phyloP scores from a whole-genome alignment of 2,797 vertebrate genomes.

The Chelmon rostratus region DNA sequence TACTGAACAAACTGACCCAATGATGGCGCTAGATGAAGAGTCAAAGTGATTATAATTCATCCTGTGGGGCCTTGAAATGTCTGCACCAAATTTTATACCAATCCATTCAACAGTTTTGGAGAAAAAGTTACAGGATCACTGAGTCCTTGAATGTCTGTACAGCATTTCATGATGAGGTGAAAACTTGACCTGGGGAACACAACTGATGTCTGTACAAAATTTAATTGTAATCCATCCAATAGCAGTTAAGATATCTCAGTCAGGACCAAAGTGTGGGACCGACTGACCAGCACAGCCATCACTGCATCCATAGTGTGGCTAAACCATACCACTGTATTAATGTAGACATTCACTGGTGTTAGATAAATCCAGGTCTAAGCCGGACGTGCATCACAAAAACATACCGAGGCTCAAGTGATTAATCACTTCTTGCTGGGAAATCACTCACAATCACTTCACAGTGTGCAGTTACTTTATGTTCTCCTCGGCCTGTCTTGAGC shows the following conservation, averaged over 20 bases:
- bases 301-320: neutral
- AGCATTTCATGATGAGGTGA: neutral
- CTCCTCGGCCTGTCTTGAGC: conserved; percentile 16
- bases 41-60: neutral
- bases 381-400: conserved; percentile 29
- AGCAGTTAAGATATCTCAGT: too few relatives aligned
- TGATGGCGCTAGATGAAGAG: neutral
- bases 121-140: neutral
- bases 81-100: too few relatives aligned
- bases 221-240: too few relatives aligned
- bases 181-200: neutral
- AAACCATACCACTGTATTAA: neutral
- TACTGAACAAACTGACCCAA: neutral
- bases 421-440: conserved; percentile 43
- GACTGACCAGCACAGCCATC: neutral
- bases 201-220: too few relatives aligned
- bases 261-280: neutral
- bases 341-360: conserved; percentile 1
- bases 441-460: conserved; percentile 47
- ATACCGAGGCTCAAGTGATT: conserved; percentile 33
- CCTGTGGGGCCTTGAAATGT: neutral
- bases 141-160: neutral
- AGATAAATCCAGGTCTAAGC: conserved; percentile 3
- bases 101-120: neutral
- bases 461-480: conserved; percentile 41